Conservation (phyloP, 2,888 invertebrate species). For the Papilio gigon region DNA sequence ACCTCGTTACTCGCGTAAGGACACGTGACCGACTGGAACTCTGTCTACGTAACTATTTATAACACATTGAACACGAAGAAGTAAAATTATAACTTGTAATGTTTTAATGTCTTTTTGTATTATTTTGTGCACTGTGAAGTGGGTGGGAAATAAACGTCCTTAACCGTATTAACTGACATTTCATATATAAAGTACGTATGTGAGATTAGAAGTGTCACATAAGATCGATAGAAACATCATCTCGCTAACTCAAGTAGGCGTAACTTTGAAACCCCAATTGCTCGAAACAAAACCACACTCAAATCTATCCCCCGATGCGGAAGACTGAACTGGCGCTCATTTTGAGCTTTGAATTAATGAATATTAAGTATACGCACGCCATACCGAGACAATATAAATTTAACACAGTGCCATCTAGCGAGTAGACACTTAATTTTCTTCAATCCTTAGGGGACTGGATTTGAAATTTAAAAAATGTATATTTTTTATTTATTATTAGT, state of each 20-base stretch:
- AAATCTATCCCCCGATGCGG: slow-evolving; percentile 58
- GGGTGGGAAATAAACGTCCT: no score
- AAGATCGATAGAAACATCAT: neutral
- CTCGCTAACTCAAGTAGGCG: slow-evolving; percentile 5
- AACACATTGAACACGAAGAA: no score
- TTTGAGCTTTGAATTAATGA: slow-evolving; percentile 69
- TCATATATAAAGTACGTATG: neutral
- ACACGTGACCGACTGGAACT: neutral
- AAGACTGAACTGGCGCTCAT: slow-evolving; percentile 59
- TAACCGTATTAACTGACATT: no score
- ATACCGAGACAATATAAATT: slow-evolving; percentile 43
- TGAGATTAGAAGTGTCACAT: neutral
- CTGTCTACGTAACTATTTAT: no score
- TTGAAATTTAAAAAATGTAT: slow-evolving; percentile 41
- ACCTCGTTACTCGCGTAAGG: slow-evolving; percentile 45
- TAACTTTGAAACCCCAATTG: slow-evolving; percentile 42
- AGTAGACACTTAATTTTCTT: slow-evolving; percentile 56
- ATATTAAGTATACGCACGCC: slow-evolving; percentile 70
- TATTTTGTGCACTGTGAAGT: no score
- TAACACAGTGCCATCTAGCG: slow-evolving; percentile 55
- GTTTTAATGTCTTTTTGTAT: no score
- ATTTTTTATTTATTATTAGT: no score
- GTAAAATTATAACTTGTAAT: no score
- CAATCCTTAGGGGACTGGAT: slow-evolving; percentile 48
- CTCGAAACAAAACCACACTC: slow-evolving; percentile 57